Conservation (phyloP, 2,888 invertebrate genomes). For the Hydriomena furcata region DNA sequence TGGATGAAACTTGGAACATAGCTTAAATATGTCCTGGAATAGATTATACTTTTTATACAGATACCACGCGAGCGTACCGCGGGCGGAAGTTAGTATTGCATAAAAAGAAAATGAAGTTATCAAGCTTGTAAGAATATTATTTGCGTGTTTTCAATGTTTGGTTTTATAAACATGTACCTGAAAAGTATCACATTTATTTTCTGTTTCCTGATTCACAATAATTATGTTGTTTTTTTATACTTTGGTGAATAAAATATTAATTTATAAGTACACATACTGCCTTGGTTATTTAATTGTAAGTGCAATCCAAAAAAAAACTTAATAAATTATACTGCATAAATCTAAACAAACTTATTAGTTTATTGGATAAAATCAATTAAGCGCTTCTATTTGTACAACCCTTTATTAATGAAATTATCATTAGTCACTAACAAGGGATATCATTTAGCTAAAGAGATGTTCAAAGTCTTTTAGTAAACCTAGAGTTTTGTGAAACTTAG, state of each 20-base stretch:
- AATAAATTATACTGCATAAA: too few species aligned
- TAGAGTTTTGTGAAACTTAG: background rate
- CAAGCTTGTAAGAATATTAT: too few species aligned
- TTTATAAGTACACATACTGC: constrained; percentile 36
- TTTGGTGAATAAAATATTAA: constrained; percentile 45
- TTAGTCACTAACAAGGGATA: constrained; percentile 10
- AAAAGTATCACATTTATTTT: constrained; percentile 8
- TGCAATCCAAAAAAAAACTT: too few species aligned
- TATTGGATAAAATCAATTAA: constrained; percentile 16
- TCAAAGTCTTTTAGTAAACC: background rate
- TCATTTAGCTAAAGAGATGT: constrained; percentile 6
- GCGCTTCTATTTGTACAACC: constrained; percentile 27
- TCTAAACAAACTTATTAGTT: constrained; percentile 4
- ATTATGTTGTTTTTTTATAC: constrained; percentile 46
- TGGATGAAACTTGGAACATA: too few species aligned
- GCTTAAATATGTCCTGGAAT: too few species aligned
- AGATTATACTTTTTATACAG: too few species aligned
- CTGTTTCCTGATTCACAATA: constrained; percentile 3
- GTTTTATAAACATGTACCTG: background rate
- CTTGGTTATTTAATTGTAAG: background rate
- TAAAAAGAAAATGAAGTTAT: too few species aligned
- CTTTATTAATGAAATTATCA: constrained; percentile 21
- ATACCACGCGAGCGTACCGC: too few species aligned
- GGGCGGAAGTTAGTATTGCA: too few species aligned
- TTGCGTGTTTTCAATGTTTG: too few species aligned